phyloP scores from a whole-genome alignment of 2,113 vertebrate genomes.

The Saimiri boliviensis region DNA sequence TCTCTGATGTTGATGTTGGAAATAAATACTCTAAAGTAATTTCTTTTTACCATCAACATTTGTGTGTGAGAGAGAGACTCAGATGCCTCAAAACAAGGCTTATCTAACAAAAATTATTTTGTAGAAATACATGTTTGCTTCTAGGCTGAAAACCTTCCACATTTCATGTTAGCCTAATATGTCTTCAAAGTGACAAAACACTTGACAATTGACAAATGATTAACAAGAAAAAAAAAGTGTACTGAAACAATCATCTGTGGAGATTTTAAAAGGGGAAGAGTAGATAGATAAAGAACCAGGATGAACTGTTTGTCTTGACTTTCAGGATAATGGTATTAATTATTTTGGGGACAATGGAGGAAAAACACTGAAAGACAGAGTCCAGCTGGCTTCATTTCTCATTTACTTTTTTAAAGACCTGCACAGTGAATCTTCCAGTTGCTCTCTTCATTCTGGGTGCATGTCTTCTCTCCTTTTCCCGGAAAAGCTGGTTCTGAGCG shows the following conservation, averaged over 20 bases:
- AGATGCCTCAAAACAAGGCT: conserved; percentile 32
- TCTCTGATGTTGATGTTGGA: not conserved
- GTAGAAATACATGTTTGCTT: conserved; percentile 55
- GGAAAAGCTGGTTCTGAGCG: not conserved
- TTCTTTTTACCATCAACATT: not conserved
- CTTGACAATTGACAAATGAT: conserved; percentile 54
- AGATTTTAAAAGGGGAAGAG: not conserved
- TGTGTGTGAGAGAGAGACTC: not conserved
- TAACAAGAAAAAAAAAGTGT: conserved; percentile 22
- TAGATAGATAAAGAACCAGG: not conserved
- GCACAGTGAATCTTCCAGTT: not conserved
- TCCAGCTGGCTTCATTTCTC: not conserved
- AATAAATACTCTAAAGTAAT: not conserved
- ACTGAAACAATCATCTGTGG: not conserved
- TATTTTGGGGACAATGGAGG: not conserved
- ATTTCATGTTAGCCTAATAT: conserved; percentile 27
- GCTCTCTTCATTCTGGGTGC: not conserved
- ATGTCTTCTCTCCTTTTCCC: not conserved
- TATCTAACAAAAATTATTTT: conserved; percentile 46
- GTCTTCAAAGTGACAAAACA: conserved; percentile 40
- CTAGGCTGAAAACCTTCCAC: conserved; percentile 48
- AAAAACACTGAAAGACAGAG: not conserved
- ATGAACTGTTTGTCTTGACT: not conserved
- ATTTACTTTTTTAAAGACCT: not conserved
- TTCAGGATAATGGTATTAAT: not conserved